A percentile compares a stretch with the other conserved stretches of the same genome.
Conservation (phyloP, 2,888 invertebrate species). For the Incurvaria masculella region DNA sequence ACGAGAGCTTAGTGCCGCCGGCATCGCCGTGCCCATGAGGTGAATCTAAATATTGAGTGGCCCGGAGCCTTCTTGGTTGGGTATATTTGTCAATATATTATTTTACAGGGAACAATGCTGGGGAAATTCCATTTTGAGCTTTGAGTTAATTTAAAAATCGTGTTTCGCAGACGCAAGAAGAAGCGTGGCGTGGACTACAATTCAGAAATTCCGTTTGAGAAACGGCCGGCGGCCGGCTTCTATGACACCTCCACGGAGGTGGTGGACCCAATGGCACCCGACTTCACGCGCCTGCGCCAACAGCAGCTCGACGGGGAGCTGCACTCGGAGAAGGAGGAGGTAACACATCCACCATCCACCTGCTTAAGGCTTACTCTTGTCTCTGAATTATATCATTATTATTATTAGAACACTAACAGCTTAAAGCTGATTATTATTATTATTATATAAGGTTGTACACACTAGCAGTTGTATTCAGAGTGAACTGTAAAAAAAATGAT, state of each 20-base stretch:
- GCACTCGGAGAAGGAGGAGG: slow-evolving; percentile 88
- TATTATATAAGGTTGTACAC: too few species aligned
- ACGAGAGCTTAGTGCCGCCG: slow-evolving; percentile 96
- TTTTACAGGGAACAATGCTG: too few species aligned
- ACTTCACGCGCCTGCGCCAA: slow-evolving; percentile 86
- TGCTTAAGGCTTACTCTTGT: too few species aligned
- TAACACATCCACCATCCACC: too few species aligned
- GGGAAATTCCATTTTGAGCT: not conserved
- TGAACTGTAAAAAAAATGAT: too few species aligned
- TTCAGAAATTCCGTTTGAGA: slow-evolving; percentile 96
- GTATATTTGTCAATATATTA: too few species aligned
- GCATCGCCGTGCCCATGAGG: slow-evolving; percentile 65
- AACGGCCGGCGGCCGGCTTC: slow-evolving; percentile 88
- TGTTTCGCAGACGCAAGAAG: slow-evolving; percentile 56
- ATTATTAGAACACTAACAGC: too few species aligned
- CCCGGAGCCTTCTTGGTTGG: too few species aligned
- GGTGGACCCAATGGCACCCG: slow-evolving; percentile 84
- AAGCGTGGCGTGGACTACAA: slow-evolving; percentile 96
- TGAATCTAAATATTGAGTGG: too few species aligned
- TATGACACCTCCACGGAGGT: slow-evolving; percentile 91
- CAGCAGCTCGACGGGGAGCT: slow-evolving; percentile 93
- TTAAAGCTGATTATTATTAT: too few species aligned
- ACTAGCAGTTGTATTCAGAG: too few species aligned
- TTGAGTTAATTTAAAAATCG: not conserved
- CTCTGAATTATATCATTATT: too few species aligned